A percentile compares a stretch with the other conserved stretches of the same genome.
These are phyloP conservation scores for Drosophila rubida DNA, from an alignment of 2,888 invertebrate species.

Conservation along the genomic window DNA sequence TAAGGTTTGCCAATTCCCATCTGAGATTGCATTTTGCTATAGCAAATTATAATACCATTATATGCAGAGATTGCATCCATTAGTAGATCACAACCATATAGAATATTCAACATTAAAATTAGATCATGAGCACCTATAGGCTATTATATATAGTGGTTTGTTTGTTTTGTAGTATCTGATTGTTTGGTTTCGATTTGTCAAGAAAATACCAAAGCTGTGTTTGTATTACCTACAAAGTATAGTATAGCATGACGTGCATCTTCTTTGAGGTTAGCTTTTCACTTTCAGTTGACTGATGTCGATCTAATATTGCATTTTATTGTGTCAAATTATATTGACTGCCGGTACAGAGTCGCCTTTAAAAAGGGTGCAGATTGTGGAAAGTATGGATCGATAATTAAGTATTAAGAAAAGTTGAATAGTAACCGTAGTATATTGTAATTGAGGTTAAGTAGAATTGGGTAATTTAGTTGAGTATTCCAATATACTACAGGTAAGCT, in stretches of 20 bases:
- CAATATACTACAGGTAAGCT: too few species aligned
- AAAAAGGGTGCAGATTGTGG: not conserved
- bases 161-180: not conserved
- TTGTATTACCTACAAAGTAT: not conserved
- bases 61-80: constrained; percentile 11
- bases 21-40: constrained; percentile 16
- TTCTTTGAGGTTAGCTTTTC: not conserved
- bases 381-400: too few species aligned
- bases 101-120: not conserved
- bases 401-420: not conserved
- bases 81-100: not conserved
- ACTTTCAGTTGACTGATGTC: constrained; percentile 1
- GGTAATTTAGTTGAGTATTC: too few species aligned
- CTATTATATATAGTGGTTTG: not conserved
- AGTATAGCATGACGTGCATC: not conserved
- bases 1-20: constrained; percentile 31
- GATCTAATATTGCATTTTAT: not conserved
- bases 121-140: not conserved
- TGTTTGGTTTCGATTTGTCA: not conserved
- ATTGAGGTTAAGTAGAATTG: not conserved
- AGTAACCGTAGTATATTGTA: not conserved
- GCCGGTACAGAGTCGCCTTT: not conserved
- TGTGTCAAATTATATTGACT: constrained; percentile 2
- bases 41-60: constrained; percentile 16
- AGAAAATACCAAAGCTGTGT: not conserved